Evolutionary conservation across 2,797 vertebrate genomes (phyloP), one percentile per base, ranked within the genome.

Genomic region (Arremon aurantiirostris): DNA sequence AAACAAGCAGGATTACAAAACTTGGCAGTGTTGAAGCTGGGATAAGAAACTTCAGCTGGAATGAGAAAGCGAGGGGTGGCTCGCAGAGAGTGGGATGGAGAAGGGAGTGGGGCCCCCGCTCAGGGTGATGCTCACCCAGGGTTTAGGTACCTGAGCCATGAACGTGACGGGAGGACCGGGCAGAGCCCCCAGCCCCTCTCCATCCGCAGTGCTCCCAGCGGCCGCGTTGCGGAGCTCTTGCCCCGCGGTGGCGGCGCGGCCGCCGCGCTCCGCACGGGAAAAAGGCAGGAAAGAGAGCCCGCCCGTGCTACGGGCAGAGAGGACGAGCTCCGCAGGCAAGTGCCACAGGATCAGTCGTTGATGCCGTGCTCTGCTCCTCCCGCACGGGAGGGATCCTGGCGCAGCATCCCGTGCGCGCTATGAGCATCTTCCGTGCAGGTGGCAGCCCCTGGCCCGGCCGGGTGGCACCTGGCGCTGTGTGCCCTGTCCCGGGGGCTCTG

Each of bases 191-290:
- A 0, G 8, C 17, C 35, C 32, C 32, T 44, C 7, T 27, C 55
- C 41, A 1, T 4, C 35, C 49, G 92, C 92, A 63, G 9, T 82
- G 76, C 86, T 13, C 35, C 10, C 52, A 3, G 70, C 20, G 42
- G 56, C 9, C 94, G 71, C 92, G 28, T 1, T 3, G 75, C 24
- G 94, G 94, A 49, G 94, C 92, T 94, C 3, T 94, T 92, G 86
- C 11, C 60, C 86, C 78, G 78, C 73, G n/a, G 30, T 73, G 59
- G 53, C 44, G 24, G 44, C 64, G 52, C 42, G 12, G 23, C 13
- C 47, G 1, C 35, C 12, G 47, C 44, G 26, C 37, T 17, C 39
- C 59, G 35, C 60, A 2, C 14, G 37, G n/a, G 39, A 14, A 42
- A 52, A 52, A 59, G 14, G 50, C 52, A 15, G 12, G 4, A 30